Evolutionary conservation across 2,113 vertebrate genomes (phyloP).

Genomic region (Thinocorus orbignyianus): DNA sequence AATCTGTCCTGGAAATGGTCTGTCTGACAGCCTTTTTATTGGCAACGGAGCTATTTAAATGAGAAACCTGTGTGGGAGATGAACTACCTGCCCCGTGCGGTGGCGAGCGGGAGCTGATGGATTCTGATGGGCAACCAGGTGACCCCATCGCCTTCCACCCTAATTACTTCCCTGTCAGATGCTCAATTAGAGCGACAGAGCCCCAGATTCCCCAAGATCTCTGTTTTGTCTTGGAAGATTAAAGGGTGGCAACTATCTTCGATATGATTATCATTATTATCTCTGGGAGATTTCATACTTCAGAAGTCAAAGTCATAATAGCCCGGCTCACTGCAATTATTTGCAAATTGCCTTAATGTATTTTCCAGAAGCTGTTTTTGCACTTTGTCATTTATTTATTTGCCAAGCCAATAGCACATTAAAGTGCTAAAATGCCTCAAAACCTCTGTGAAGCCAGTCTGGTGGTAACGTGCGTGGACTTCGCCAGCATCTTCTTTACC

Average conservation of each 20-base stretch:
- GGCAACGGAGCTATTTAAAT: not conserved
- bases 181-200: not conserved
- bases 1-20: not conserved
- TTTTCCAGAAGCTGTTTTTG: slow-evolving; percentile 60
- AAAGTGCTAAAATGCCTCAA: not conserved
- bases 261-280: slow-evolving; percentile 66
- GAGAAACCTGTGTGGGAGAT: not conserved
- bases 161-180: slow-evolving; percentile 34
- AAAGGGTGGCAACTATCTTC: slow-evolving; percentile 64
- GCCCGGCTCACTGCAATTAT: slow-evolving; percentile 54
- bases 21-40: not conserved
- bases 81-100: not conserved
- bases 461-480: not conserved
- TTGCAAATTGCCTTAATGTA: slow-evolving; percentile 70
- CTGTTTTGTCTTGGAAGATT: slow-evolving; percentile 56
- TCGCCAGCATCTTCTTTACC: not conserved
- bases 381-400: slow-evolving; percentile 68
- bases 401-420: slow-evolving; percentile 3
- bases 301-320: slow-evolving; percentile 63
- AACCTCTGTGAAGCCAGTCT: not conserved
- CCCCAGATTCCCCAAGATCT: not conserved
- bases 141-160: slow-evolving; percentile 13
- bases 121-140: not conserved
- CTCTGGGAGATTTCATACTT: slow-evolving; percentile 61
- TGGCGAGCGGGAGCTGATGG: not conserved